Evolutionary conservation across 2,113 vertebrate species (phyloP).

Genomic region (Toxostoma redivivum): DNA sequence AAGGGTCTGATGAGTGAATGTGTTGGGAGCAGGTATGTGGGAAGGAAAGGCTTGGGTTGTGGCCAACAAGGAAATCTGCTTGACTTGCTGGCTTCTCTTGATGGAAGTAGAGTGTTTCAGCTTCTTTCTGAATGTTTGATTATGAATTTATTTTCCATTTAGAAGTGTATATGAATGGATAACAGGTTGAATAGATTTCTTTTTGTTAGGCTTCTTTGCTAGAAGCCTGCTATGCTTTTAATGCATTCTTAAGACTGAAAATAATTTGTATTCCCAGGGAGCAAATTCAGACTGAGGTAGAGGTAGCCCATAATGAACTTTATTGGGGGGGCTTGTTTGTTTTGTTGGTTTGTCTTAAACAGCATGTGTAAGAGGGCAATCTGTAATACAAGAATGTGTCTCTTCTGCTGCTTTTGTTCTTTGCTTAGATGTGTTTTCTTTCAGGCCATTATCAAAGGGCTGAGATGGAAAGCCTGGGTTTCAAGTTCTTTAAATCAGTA

Average conservation of each 20-base stretch:
- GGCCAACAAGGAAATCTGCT: not conserved
- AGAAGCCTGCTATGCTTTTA: not conserved
- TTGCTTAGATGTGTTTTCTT: not conserved
- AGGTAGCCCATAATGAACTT: not conserved
- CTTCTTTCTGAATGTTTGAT: not conserved
- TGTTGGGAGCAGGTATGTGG: not conserved
- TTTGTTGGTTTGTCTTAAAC: not conserved
- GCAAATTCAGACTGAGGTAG: not conserved
- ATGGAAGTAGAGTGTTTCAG: not conserved
- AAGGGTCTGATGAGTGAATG: not conserved
- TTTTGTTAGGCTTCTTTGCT: not conserved
- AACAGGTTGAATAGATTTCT: not conserved
- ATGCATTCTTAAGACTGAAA: not conserved
- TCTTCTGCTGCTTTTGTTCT: not conserved
- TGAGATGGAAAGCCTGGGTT: not conserved
- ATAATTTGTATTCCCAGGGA: not conserved
- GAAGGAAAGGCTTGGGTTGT: not conserved
- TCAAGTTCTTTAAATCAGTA: not conserved
- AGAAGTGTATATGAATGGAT: not conserved
- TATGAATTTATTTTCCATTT: not conserved
- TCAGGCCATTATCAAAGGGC: not conserved
- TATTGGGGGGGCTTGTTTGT: not conserved
- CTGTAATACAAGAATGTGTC: not conserved
- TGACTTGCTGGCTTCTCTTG: not conserved
- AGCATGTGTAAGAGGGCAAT: too few species aligned